Evolutionary conservation across 2,888 invertebrate genomes (phyloP).

Genomic region (Lycia hirtaria): DNA sequence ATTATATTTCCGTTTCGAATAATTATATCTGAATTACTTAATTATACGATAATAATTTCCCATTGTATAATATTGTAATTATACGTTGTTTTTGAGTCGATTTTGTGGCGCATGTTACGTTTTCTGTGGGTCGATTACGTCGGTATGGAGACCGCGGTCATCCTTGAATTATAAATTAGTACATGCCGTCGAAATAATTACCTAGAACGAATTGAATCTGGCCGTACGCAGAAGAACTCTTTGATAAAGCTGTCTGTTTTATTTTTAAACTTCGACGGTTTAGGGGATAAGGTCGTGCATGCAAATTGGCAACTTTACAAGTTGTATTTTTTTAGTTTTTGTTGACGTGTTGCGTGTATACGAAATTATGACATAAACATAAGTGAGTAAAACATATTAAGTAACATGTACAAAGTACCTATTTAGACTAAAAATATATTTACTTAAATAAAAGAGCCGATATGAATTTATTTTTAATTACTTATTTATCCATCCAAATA

Average conservation of each 20-base stretch:
- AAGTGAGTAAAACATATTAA: no score
- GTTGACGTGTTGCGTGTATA: neutral
- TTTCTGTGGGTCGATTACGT: conserved; percentile 47
- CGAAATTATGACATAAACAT: no score
- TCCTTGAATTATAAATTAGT: conserved; percentile 58
- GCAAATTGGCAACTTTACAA: conserved; percentile 25
- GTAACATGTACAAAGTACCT: no score
- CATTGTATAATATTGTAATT: conserved; percentile 41
- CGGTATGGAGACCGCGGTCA: conserved; percentile 40
- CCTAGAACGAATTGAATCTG: conserved; percentile 63
- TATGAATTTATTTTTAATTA: no score
- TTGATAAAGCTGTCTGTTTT: conserved; percentile 76
- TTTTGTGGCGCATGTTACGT: conserved; percentile 35
- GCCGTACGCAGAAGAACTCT: conserved; percentile 62
- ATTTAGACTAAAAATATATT: no score
- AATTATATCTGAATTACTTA: conserved; percentile 35
- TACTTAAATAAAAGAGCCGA: no score
- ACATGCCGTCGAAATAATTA: conserved; percentile 55
- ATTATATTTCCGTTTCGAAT: conserved; percentile 26
- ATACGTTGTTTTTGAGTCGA: conserved; percentile 45
- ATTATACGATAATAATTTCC: conserved; percentile 38
- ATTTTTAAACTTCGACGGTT: conserved; percentile 43
- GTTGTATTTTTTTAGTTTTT: neutral
- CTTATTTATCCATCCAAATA: no score
- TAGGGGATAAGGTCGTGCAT: conserved; percentile 50